A percentile compares a stretch with the other conserved stretches of the same genome.
Conservation (phyloP, 2,888 invertebrate species). For the Eupeodes latifasciatus region DNA sequence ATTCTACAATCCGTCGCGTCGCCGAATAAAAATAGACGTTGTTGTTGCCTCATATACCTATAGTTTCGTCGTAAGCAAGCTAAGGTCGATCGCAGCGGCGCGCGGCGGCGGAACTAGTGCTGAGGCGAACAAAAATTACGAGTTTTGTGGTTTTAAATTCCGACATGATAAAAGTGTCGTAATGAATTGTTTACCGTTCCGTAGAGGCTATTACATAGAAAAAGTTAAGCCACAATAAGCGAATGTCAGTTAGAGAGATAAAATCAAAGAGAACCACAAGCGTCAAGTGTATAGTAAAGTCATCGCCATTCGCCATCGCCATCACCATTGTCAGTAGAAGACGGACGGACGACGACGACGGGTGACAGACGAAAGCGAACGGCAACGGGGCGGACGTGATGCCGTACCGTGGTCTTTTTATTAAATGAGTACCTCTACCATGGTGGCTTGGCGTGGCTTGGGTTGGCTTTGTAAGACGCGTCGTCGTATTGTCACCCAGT, state of each 20-base stretch:
- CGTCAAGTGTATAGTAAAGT: background rate
- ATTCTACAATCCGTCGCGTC: background rate
- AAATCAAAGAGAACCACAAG: slow-evolving; percentile 47
- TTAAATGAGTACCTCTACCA: slow-evolving; percentile 10
- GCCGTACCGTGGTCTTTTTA: slow-evolving; percentile 31
- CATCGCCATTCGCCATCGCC: background rate
- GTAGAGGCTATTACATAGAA: background rate
- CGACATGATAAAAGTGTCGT: slow-evolving; percentile 43
- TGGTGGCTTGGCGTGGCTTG: background rate
- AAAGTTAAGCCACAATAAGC: slow-evolving; percentile 28
- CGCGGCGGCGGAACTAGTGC: background rate
- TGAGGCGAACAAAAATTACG: background rate
- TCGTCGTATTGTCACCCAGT: slow-evolving; percentile 14
- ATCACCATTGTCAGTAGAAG: background rate
- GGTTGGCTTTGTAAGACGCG: background rate
- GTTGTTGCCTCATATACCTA: background rate
- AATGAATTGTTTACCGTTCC: slow-evolving; percentile 47
- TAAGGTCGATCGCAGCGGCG: background rate
- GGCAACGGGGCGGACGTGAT: background rate
- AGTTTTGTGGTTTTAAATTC: slow-evolving; percentile 19
- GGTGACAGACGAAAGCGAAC: too few species aligned
- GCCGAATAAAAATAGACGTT: background rate
- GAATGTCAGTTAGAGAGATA: slow-evolving; percentile 47
- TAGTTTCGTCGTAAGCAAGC: background rate
- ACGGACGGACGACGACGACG: too few species aligned